Conservation (phyloP, 1,140 invertebrate species). For the Drosophila bocki region DNA sequence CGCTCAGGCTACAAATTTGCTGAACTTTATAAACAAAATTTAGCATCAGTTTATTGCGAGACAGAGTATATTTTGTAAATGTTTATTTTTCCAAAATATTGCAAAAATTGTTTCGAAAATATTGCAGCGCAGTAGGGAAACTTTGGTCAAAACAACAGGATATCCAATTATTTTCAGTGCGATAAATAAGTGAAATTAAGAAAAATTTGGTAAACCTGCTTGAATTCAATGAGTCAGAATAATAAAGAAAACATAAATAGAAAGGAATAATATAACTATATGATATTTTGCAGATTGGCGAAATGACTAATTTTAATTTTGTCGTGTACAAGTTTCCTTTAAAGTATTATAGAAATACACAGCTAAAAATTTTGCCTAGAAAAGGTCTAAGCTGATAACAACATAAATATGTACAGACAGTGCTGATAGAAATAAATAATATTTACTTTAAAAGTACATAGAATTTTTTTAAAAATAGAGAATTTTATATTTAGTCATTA, state of each 20-base stretch:
- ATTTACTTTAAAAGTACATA: neutral
- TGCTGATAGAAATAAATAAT: neutral
- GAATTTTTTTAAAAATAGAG: neutral
- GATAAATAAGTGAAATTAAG: neutral
- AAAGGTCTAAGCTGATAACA: neutral
- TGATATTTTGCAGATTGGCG: neutral
- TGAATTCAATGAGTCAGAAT: constrained; percentile 16
- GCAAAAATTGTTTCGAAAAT: constrained; percentile 26
- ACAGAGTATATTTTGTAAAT: constrained; percentile 32
- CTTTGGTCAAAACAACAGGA: constrained; percentile 31
- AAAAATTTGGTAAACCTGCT: neutral
- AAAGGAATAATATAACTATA: neutral
- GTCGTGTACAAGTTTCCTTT: neutral
- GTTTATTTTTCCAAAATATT: constrained; percentile 36
- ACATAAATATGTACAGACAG: neutral
- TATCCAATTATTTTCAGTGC: constrained; percentile 7
- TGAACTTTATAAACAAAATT: constrained; percentile 48
- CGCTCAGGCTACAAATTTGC: neutral
- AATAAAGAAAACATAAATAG: neutral
- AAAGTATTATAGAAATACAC: neutral
- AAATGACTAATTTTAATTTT: neutral
- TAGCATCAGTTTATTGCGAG: constrained; percentile 21
- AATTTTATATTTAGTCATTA: neutral
- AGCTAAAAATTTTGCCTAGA: too few relatives aligned
- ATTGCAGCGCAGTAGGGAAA: constrained; percentile 24